Evolutionary conservation across 2,888 invertebrate species (phyloP), one percentile per base, ranked within the genome.

Genomic region (Hyposoter dolosus): DNA sequence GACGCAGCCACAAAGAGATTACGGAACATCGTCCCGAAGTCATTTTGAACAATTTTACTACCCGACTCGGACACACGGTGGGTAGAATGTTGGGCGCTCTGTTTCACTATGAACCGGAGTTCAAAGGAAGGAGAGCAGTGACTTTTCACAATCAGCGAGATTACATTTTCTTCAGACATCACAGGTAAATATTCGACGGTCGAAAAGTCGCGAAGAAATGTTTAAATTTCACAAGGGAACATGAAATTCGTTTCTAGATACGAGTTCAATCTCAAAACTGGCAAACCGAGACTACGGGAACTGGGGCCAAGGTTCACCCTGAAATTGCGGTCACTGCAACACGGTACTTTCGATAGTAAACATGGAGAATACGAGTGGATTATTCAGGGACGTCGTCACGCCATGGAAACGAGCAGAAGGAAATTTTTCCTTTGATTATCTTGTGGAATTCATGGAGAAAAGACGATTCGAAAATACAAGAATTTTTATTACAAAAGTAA

Each of bases 91-190:
- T 99, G 86, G 98, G 98, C 15, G 97, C 99, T 0, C 94, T 99
- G 60, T 99, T 99, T 94, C 99, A 99, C 94, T 98, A 98, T 94
- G 97, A 98, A 94, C 99, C 99, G 0, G 97, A 99, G 94, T 99
- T 99, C 94, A 96, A 96, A 88, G 99, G 99, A 0, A 96, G 99
- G 4, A 96, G 99, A 86, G 98, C 97, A 0, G 98, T 99, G 86
- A 99, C 99, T 45, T 99, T 99, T 94, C 99, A 99, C 94, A 99
- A 99, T 95, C 99, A 99, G 94, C 95, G 99, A 84, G 99, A 99
- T 95, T 99, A 98, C 93, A 98, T 99, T 90, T 99, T 99, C 95
- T 99, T 99, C 94, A 96, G 99, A 82, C 99, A 99, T 94, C 99
- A 99, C 94, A 96, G 99, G 96, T 98, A 91, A 88, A 56, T 19